Evolutionary conservation across 2,888 invertebrate species (phyloP), one percentile per base, ranked within the genome.

Genomic region (Coelogynopora nodosa): DNA sequence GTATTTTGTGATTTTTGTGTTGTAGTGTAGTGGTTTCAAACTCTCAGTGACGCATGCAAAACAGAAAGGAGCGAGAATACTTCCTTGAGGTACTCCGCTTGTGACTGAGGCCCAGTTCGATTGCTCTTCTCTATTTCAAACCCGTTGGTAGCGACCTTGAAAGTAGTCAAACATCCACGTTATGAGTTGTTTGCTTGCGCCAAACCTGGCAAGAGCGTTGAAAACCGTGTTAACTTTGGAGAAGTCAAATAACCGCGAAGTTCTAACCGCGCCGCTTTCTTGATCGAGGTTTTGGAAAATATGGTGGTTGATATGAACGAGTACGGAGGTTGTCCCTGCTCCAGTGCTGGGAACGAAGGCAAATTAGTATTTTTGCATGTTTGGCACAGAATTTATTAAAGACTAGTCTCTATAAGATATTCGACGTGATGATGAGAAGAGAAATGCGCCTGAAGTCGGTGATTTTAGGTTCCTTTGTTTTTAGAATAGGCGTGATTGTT

Each of bases 281-380:
- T 23, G 27, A 74, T 74, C 74, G 74, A 74, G 74, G 74, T 74
- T 49, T n/a, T 74, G 74, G 74, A 74, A 26, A 74, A 74, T 74
- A 26, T 74, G 74, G 5, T 74, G 74, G 74, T 74, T 26, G 23
- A 74, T 74, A n/a, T 74, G 74, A 74, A 74, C 74, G 23, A 13
- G 23, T 74, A 5, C 74, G 74, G 27, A 74, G 74, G 23, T 74
- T 74, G 74, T 74, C 74, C 74, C 74, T 74, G 74, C 74, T 74
- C 74, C 23, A 74, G 74, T 74, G 5, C 74, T 74, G 74, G 74
- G 2, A 74, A 23, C 74, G 74, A 74, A 74, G 27, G 74, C 74
- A 74, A 74, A 74, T 49, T 49, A 18, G 49, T 49, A 5, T 74
- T 74, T 74, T 74, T 74, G 74, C 74, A 74, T 74, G 27, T 74